phyloP scores from a whole-genome alignment of 2,888 invertebrate species.

The Patella caerulea region DNA sequence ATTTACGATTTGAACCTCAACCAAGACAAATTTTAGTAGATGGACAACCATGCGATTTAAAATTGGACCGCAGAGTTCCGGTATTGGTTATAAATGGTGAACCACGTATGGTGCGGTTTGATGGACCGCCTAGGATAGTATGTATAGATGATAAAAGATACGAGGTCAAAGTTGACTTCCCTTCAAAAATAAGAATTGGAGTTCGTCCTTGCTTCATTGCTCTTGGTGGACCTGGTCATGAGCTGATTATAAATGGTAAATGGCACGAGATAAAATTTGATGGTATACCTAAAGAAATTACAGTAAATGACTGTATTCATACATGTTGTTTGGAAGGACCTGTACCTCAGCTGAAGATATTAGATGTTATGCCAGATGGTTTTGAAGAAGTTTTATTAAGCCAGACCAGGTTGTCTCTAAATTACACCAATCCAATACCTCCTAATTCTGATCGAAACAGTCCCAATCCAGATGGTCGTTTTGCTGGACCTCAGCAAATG shows the following conservation, averaged over 20 bases:
- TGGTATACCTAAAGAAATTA: conserved; percentile 86
- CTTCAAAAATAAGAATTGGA: conserved; percentile 73
- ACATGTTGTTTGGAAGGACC: conserved; percentile 86
- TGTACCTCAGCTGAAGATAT: conserved; percentile 91
- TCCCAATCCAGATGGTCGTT: conserved; percentile 3
- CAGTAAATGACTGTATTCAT: conserved; percentile 84
- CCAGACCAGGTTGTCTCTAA: neutral
- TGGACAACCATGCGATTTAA: conserved; percentile 63
- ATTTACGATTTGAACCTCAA: conserved; percentile 86
- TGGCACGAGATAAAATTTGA: conserved; percentile 89
- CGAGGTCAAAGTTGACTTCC: conserved; percentile 61
- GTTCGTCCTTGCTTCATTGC: conserved; percentile 61
- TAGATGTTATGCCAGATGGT: conserved; percentile 51
- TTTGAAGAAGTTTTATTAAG: conserved; percentile 28
- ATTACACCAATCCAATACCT: neutral
- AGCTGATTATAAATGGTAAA: conserved; percentile 68
- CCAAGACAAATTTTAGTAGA: conserved; percentile 91
- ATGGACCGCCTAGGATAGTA: conserved; percentile 92
- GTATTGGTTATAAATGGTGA: conserved; percentile 70
- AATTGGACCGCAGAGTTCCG: conserved; percentile 62
- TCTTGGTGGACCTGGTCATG: conserved; percentile 71
- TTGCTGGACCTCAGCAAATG: conserved; percentile 23
- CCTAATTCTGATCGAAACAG: neutral
- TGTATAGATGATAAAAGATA: conserved; percentile 87
- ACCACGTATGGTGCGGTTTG: conserved; percentile 82